These are phyloP conservation scores for Decapterus maruadsi DNA, from an alignment of 2,797 vertebrate species.

Conservation along the genomic window DNA sequence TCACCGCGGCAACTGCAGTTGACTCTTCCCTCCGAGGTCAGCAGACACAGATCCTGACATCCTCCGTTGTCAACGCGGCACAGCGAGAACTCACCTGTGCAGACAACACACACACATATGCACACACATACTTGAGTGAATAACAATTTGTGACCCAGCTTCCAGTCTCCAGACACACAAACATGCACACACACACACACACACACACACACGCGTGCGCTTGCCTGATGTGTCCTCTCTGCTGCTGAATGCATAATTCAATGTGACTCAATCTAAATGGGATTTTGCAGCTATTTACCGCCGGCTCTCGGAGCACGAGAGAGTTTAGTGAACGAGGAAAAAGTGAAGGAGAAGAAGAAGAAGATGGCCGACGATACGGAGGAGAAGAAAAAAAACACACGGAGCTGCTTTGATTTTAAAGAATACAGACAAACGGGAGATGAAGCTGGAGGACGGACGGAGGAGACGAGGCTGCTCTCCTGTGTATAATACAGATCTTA, in stretches of 20 bases:
- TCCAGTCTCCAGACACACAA: not conserved
- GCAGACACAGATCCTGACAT: conserved; percentile 95
- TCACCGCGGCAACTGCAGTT: conserved; percentile 98
- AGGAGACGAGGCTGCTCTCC: not conserved
- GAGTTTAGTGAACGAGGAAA: conserved; percentile 45
- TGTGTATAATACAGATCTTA: conserved; percentile 16
- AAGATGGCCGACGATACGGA: conserved; percentile 21
- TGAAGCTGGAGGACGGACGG: not conserved
- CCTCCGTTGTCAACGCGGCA: conserved; percentile 94
- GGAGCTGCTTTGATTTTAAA: conserved; percentile 27
- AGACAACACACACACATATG: conserved; percentile 16
- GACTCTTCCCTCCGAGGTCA: conserved; percentile 92
- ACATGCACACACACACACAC: conserved; percentile 26
- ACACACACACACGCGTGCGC: not conserved
- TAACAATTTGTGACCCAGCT: conserved; percentile 7
- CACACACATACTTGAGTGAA: not conserved
- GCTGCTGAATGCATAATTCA: conserved; percentile 61
- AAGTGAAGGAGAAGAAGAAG: conserved; percentile 11
- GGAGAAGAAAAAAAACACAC: not conserved
- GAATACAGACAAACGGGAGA: not conserved
- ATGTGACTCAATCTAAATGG: conserved; percentile 69
- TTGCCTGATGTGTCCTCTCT: conserved; percentile 24
- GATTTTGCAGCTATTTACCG: conserved; percentile 55
- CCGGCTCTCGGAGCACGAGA: conserved; percentile 35
- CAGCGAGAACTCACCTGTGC: conserved; percentile 92